These are phyloP conservation scores for Panagrolaimus sp. DNA, from an alignment of 1,140 invertebrate genomes.

Conservation along the genomic window DNA sequence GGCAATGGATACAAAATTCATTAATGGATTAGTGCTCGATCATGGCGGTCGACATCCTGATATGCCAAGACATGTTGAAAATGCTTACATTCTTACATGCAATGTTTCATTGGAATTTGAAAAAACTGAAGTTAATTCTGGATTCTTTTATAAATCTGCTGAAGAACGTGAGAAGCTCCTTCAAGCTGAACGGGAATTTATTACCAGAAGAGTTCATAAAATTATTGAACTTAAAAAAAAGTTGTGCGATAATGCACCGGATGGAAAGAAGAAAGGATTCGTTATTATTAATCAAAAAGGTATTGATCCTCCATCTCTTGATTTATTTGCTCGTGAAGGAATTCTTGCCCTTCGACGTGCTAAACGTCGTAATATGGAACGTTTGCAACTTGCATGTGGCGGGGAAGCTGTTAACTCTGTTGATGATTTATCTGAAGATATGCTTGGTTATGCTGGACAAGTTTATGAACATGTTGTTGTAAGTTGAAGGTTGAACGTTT, in stretches of 20 bases:
- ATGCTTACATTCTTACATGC: conserved; percentile 92
- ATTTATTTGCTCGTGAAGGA: conserved; percentile 87
- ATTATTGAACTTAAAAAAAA: conserved; percentile 92
- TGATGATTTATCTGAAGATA: conserved; percentile 80
- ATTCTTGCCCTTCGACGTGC: conserved; percentile 89
- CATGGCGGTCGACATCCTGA: conserved; percentile 96
- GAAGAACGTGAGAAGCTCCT: conserved; percentile 91
- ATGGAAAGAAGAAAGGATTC: conserved; percentile 77
- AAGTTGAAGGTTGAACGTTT: conserved; percentile 64
- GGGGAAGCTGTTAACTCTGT: conserved; percentile 92
- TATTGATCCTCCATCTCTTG: conserved; percentile 92
- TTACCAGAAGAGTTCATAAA: conserved; percentile 87
- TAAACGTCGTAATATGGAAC: conserved; percentile 97
- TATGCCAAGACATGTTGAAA: conserved; percentile 91
- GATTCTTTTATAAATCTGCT: conserved; percentile 98
- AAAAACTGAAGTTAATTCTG: conserved; percentile 94
- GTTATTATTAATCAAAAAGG: conserved; percentile 98
- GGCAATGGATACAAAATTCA: conserved; percentile 79
- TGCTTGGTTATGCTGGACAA: conserved; percentile 82
- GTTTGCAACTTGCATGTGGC: conserved; percentile 86
- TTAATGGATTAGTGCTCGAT: conserved; percentile 88
- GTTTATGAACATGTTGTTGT: conserved; percentile 92
- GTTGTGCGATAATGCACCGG: conserved; percentile 67
- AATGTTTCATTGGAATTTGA: conserved; percentile 99
- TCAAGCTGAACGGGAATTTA: conserved; percentile 87